These are phyloP conservation scores for Tetropium fuscum DNA, from an alignment of 2,888 invertebrate species.

Conservation along the genomic window DNA sequence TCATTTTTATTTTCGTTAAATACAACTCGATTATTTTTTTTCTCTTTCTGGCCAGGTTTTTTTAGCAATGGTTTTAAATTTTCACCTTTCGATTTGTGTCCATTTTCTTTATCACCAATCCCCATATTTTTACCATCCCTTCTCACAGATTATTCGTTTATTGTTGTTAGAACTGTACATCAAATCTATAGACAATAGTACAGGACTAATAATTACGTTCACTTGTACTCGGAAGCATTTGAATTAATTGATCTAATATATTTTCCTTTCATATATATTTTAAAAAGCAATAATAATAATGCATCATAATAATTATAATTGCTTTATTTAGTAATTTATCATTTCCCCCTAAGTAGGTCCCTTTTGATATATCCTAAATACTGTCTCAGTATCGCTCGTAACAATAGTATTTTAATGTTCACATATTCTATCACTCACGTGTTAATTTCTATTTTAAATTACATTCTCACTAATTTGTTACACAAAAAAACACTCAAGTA, in stretches of 20 bases:
- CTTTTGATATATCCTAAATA: neutral
- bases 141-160: conserved; percentile 3
- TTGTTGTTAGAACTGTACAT: neutral
- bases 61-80: conserved; percentile 82
- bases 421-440: too few species aligned
- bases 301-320: too few species aligned
- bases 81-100: conserved; percentile 73
- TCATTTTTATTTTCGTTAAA: conserved; percentile 92
- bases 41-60: conserved; percentile 75
- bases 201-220: too few species aligned
- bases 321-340: neutral
- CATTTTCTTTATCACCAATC: conserved; percentile 59
- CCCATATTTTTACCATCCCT: conserved; percentile 56
- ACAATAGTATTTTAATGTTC: too few species aligned
- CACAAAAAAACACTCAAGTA: neutral
- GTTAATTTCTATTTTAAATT: too few species aligned
- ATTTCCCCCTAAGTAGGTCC: neutral
- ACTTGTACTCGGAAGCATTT: too few species aligned
- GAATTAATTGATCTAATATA: too few species aligned
- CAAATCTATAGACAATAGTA: neutral
- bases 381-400: too few species aligned
- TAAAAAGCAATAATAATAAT: too few species aligned
- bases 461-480: too few species aligned
- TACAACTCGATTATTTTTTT: conserved; percentile 83
- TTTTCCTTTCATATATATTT: too few species aligned